A percentile compares a stretch with the other conserved stretches of the same genome.
These are phyloP conservation scores for Pocillopora grandis DNA, from an alignment of 92 coral and sea anemone genomes.

Conservation along the genomic window DNA sequence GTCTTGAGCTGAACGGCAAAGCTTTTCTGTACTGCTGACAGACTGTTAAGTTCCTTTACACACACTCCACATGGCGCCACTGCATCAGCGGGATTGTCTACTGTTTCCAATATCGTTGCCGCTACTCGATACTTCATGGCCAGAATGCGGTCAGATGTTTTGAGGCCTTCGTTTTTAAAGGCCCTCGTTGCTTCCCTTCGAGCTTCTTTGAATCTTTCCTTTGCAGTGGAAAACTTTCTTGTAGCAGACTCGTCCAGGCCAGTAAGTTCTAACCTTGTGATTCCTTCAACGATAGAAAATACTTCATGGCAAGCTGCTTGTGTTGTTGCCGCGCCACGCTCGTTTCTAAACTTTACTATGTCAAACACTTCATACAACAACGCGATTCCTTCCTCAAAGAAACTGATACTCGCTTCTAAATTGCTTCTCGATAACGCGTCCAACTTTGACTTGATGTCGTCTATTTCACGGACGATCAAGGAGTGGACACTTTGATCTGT, in stretches of 20 bases:
- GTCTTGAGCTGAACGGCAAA: conserved; percentile 3
- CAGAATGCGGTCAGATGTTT: background rate
- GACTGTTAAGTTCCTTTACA: background rate
- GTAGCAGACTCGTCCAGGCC: background rate
- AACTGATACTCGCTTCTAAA: too few species aligned
- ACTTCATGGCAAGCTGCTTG: too few species aligned
- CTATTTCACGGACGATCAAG: background rate
- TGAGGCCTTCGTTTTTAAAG: too few species aligned
- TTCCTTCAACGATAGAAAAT: background rate
- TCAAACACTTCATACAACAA: background rate
- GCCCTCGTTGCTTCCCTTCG: too few species aligned
- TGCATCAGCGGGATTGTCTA: too few species aligned
- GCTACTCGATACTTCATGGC: background rate
- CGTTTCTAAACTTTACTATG: background rate
- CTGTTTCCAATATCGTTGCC: background rate
- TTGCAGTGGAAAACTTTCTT: background rate
- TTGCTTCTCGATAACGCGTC: too few species aligned
- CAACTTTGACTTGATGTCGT: too few species aligned
- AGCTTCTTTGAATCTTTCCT: too few species aligned
- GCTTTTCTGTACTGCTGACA: background rate
- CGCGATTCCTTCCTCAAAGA: too few species aligned
- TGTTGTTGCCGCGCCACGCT: too few species aligned
- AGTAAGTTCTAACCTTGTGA: background rate
- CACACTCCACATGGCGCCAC: background rate
- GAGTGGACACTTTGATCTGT: background rate